Evolutionary conservation across 1,140 invertebrate genomes (phyloP).

Genomic region (Nixonia krombeini): DNA sequence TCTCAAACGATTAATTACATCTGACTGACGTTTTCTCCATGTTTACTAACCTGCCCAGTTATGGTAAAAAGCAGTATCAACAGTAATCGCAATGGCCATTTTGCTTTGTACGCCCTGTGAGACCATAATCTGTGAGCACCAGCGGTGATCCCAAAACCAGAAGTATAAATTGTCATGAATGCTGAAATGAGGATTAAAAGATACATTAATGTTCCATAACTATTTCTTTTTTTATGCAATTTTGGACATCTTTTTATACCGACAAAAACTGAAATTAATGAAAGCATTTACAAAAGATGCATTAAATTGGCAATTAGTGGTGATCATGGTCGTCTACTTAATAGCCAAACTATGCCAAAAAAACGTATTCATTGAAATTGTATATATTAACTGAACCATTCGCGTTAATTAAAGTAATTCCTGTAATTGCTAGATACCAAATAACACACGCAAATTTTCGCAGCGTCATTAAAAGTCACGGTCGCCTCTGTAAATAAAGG

Average conservation of each 20-base stretch:
- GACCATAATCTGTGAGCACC: conserved; percentile 92
- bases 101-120: conserved; percentile 90
- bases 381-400: no score
- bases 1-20: no score
- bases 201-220: background rate
- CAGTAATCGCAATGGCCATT: conserved; percentile 82
- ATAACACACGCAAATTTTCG: no score
- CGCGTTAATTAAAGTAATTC: no score
- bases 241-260: background rate
- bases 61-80: conserved; percentile 86
- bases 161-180: conserved; percentile 76
- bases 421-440: no score
- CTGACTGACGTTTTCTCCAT: no score
- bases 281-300: background rate
- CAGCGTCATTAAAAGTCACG: no score
- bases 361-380: no score
- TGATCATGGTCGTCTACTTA: no score
- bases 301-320: background rate
- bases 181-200: conserved; percentile 70
- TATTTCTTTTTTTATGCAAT: conserved; percentile 12
- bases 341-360: no score
- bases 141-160: conserved; percentile 87
- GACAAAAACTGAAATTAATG: background rate
- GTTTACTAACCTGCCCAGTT: conserved; percentile 86
- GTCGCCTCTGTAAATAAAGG: no score